Conservation (phyloP, 64 coral and sea anemone species). For the Dendronephthya gigantea region DNA sequence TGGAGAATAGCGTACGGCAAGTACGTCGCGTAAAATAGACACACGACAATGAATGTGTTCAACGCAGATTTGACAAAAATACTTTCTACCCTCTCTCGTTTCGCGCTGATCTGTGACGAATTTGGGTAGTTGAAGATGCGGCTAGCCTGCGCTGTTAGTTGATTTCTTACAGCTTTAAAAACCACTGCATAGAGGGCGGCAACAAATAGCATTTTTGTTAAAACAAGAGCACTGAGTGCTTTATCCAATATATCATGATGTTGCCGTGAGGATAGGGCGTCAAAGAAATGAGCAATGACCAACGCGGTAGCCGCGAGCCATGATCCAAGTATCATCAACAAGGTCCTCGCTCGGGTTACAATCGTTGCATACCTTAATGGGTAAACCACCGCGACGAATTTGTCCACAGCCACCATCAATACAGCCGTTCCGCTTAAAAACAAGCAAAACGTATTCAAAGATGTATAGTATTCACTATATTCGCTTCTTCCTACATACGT, state of each 20-base stretch:
- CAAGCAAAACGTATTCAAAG: neutral
- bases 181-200: neutral
- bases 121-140: neutral
- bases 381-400: neutral
- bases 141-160: neutral
- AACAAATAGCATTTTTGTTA: neutral
- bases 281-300: neutral
- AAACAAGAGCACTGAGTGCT: neutral
- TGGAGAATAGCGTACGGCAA: neutral
- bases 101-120: neutral
- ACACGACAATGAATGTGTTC: neutral
- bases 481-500: neutral
- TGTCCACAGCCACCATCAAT: neutral
- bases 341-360: neutral
- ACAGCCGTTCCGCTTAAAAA: slow-evolving; percentile 2
- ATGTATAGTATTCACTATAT: neutral
- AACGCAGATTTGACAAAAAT: neutral
- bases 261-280: neutral
- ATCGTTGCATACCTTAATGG: neutral
- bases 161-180: neutral
- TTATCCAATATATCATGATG: neutral
- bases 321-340: neutral
- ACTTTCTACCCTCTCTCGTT: neutral
- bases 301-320: neutral
- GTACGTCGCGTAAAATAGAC: neutral